phyloP scores from a whole-genome alignment of 2,797 vertebrate species.

The Cichlasoma orientale region DNA sequence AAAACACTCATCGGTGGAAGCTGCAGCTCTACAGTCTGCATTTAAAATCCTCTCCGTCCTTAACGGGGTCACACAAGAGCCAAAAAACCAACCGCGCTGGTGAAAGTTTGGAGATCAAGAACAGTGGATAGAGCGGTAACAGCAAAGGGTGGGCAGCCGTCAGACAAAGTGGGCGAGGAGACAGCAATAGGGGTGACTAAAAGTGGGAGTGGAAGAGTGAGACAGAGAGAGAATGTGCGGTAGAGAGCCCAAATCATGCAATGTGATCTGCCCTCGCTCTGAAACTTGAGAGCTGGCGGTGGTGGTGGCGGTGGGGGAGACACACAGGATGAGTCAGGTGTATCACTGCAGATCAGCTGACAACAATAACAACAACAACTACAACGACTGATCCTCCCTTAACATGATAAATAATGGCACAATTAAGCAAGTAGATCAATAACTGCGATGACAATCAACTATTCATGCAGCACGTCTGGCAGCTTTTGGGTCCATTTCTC shows the following conservation, averaged over 20 bases:
- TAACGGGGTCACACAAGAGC: constrained; percentile 13
- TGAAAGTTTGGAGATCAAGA: constrained; percentile 22
- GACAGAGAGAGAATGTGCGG: background rate
- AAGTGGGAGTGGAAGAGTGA: constrained; percentile 22
- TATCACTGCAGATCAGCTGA: constrained; percentile 15
- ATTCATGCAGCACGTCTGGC: background rate
- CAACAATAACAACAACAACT: constrained; percentile 22
- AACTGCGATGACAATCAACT: background rate
- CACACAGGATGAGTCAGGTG: constrained; percentile 23
- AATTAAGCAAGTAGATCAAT: background rate
- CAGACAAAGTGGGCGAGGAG: constrained; percentile 45
- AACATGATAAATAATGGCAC: constrained; percentile 3
- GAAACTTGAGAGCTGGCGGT: constrained; percentile 28
- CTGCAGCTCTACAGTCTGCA: constrained; percentile 3
- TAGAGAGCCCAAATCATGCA: constrained; percentile 28
- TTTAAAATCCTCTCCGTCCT: constrained; percentile 30
- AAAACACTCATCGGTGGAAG: constrained; percentile 8
- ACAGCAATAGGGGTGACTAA: constrained; percentile 23
- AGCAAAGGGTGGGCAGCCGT: constrained; percentile 40
- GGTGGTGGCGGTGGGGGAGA: background rate
- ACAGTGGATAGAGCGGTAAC: background rate
- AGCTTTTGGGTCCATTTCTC: constrained; percentile 28
- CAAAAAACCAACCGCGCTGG: background rate
- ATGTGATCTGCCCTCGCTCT: constrained; percentile 38
- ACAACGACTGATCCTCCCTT: constrained; percentile 3